Base-by-base conservation (phyloP, 2,113 vertebrate species). In the Tenebrosternarchus preto region DNA sequence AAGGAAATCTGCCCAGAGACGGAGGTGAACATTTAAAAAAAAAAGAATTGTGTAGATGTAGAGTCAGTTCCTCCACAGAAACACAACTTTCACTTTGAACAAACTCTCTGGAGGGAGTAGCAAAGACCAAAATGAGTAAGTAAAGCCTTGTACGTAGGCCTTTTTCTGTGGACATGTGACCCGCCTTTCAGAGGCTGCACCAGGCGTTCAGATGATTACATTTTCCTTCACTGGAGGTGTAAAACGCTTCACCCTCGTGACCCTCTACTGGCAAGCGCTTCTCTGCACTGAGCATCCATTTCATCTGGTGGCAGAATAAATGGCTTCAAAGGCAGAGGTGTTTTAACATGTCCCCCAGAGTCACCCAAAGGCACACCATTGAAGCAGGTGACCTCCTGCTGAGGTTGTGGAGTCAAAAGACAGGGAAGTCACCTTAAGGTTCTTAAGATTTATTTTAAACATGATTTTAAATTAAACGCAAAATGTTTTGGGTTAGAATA, bases 1-100 rank as follows among this genome's bases (percentile, higher is more conserved):
- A 57, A 82, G 82, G 82, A 86, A 89, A 91, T 89, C 85, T 87
- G 85, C 84, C 20, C 61, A 68, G 50, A 27, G 19, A 68, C 46
- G 63, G 39, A 57, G 33, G 71, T 11, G 55, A 59, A 19, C 4
- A 69, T 50, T 8, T n/a, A 60, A 80, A 77, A 64, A 72, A 72
- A 59, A 57, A 64, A 78, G 39, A 19, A 67, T 39, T 39, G 64
- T 73, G 57, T 46, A 77, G 46, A 78, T 78, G 53, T 59, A 39
- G 31, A 36, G 33, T 56, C 59, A 72, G 64, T 36, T 53, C 12
- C 43, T 73, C 68, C 43, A 64, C 22, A 53, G 69, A 73, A 29
- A 80, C 56, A 22, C 2, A 2, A 36, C 19, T 33, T 56, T 50
- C 2, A 7, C 60, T 80, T 74, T 74, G 60, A 66, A 50, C 78